Evolutionary conservation across 2,888 invertebrate species (phyloP).

Genomic region (Schizotus pectinicornis): DNA sequence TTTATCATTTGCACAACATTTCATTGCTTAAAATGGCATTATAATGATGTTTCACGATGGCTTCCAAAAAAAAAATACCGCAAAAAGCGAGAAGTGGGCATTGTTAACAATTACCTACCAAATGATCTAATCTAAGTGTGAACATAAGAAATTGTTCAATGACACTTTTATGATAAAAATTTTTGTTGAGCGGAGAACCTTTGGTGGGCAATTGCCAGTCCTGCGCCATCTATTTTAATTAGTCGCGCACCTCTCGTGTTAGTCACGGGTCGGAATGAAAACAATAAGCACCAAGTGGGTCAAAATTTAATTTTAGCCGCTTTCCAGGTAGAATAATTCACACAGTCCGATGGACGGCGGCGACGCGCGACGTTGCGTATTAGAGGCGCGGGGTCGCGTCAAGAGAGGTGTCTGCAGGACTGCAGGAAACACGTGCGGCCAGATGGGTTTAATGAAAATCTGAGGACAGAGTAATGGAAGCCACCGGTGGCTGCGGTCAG

Average conservation of each 20-base stretch:
- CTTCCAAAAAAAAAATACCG: no score
- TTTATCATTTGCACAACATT: no score
- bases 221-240: constrained; percentile 21
- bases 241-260: constrained; percentile 18
- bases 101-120: no score
- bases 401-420: constrained; percentile 25
- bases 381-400: constrained; percentile 24
- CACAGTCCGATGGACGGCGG: constrained; percentile 1
- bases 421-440: constrained; percentile 36
- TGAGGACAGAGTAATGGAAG: constrained; percentile 43
- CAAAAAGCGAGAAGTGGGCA: no score
- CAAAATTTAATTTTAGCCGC: constrained; percentile 32
- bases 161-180: no score
- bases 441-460: constrained; percentile 48
- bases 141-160: no score
- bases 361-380: constrained; percentile 11
- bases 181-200: no score
- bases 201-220: no score
- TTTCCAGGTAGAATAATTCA: constrained; percentile 26
- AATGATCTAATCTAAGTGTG: no score
- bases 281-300: constrained; percentile 31
- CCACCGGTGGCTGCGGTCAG: constrained; percentile 37
- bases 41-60: no score
- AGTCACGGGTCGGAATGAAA: constrained; percentile 26
- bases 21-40: no score